Conservation (phyloP, 2,113 vertebrate genomes). For the Halcyon senegalensis region DNA sequence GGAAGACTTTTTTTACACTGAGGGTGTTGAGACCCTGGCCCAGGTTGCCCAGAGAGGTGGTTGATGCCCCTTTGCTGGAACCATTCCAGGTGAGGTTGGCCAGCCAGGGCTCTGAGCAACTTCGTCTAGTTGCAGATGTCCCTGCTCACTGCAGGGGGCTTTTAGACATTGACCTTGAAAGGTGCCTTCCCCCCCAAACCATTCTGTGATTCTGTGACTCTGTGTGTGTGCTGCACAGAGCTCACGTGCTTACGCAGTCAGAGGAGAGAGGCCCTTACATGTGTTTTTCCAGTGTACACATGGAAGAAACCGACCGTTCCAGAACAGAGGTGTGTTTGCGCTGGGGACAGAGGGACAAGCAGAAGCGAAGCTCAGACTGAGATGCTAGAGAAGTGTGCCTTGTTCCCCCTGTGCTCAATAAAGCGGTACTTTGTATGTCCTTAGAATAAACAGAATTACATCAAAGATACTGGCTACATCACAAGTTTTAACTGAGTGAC, state of each 20-base stretch:
- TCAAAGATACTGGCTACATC: constrained; percentile 30
- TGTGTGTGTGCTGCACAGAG: neutral
- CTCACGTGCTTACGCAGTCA: neutral
- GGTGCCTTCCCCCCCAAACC: neutral
- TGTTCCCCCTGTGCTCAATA: neutral
- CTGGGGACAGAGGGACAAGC: fast-evolving
- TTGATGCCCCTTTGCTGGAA: neutral
- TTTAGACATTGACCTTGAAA: neutral
- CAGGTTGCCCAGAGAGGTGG: neutral
- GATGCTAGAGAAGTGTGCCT: neutral
- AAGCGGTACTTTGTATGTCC: neutral
- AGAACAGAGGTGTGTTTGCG: fast-evolving
- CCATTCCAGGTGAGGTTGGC: neutral
- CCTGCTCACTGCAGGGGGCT: neutral
- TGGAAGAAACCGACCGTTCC: fast-evolving
- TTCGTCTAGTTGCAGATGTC: neutral
- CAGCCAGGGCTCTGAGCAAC: neutral
- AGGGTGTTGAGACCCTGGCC: neutral
- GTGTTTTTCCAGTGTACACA: neutral
- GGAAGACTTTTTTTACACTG: neutral
- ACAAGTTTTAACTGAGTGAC: constrained; percentile 7
- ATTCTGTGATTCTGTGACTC: neutral
- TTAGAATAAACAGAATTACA: neutral
- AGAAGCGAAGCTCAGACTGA: neutral
- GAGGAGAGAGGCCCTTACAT: fast-evolving